Conservation (phyloP, 2,113 vertebrate species). For the Benthochromis sp. region DNA sequence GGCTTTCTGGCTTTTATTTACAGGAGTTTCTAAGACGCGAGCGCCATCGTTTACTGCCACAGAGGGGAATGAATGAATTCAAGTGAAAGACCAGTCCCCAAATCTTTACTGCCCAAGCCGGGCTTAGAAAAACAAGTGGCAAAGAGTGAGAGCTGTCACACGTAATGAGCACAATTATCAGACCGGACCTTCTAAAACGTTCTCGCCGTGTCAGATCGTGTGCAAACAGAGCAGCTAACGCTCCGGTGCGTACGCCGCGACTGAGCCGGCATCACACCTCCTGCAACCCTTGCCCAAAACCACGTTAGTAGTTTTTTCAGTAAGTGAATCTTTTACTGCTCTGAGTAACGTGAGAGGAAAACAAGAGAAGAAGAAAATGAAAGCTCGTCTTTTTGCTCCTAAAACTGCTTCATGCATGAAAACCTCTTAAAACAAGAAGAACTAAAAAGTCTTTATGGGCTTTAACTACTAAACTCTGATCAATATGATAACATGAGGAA, state of each 20-base stretch:
- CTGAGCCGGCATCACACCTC: background rate
- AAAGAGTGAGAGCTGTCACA: background rate
- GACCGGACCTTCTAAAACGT: accelerated
- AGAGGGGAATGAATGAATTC: background rate
- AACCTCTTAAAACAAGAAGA: background rate
- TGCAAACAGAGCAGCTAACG: background rate
- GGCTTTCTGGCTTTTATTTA: background rate
- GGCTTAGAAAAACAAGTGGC: background rate
- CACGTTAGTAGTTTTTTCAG: background rate
- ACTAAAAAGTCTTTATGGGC: background rate
- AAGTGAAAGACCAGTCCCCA: background rate
- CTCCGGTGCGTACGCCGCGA: background rate
- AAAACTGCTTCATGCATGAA: background rate
- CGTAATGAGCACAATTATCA: background rate
- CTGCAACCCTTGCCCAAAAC: background rate
- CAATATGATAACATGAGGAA: background rate
- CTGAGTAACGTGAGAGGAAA: background rate
- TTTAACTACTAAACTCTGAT: background rate
- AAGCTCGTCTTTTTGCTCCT: background rate
- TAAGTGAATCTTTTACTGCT: background rate
- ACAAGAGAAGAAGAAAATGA: background rate
- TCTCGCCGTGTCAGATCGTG: accelerated
- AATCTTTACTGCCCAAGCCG: background rate
- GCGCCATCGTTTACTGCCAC: background rate
- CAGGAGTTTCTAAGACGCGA: background rate